phyloP scores from a whole-genome alignment of 2,888 invertebrate genomes.

The Pseudoips prasinana region DNA sequence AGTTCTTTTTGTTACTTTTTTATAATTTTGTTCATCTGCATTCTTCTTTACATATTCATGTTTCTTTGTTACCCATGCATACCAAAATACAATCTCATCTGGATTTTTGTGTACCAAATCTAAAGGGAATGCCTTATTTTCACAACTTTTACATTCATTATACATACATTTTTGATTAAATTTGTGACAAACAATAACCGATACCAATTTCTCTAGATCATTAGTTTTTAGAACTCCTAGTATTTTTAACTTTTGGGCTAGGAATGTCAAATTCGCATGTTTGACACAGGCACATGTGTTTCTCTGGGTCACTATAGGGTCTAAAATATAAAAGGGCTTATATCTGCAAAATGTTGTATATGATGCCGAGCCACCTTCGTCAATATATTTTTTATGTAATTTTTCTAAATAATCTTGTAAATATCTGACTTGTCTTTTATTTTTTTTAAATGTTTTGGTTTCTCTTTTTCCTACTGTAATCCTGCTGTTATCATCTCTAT shows the following conservation, averaged over 20 bases:
- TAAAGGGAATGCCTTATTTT: conserved; percentile 3
- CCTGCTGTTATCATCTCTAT: conserved; percentile 6
- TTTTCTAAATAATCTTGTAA: not conserved
- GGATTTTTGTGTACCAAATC: conserved; percentile 2
- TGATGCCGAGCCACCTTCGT: too few relatives aligned
- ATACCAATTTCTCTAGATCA: conserved; percentile 3
- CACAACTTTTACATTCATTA: conserved; percentile 3
- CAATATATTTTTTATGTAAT: conserved; percentile 1
- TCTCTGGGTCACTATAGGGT: conserved; percentile 3
- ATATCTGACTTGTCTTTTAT: conserved; percentile 6
- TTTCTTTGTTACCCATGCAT: conserved; percentile 1
- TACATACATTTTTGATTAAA: conserved; percentile 4
- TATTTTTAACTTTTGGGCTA: conserved; percentile 1
- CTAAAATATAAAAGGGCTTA: conserved; percentile 8
- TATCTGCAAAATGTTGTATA: too few relatives aligned
- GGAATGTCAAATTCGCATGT: conserved; percentile 7
- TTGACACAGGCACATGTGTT: conserved; percentile 8
- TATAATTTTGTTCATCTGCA: conserved; percentile 1
- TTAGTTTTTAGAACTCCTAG: conserved; percentile 3
- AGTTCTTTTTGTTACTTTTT: conserved; percentile 4
- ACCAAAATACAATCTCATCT: conserved; percentile 4
- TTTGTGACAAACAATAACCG: conserved; percentile 4
- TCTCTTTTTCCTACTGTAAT: conserved; percentile 8
- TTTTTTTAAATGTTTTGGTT: conserved; percentile 3
- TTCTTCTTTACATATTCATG: conserved; percentile 1